A percentile compares a stretch with the other conserved stretches of the same genome.
Evolutionary conservation across 2,113 vertebrate genomes (phyloP).

Genomic region (Murina feae): DNA sequence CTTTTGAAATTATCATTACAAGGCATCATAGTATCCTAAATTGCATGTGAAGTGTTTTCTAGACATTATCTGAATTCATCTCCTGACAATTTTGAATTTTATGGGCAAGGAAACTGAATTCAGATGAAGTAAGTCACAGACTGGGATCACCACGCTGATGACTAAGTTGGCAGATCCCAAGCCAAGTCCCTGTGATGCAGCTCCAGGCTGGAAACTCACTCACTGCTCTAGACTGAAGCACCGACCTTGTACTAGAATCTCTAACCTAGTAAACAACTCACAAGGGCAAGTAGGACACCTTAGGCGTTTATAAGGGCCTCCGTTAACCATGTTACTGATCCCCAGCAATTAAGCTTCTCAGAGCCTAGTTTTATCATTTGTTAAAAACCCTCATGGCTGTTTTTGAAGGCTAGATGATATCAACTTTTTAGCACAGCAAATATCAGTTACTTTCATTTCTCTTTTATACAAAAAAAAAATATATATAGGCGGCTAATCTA

Average conservation of each 20-base stretch:
- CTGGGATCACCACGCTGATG: not conserved
- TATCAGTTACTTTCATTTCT: not conserved
- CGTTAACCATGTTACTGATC: not conserved
- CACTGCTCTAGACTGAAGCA: accelerated
- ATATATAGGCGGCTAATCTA: not conserved
- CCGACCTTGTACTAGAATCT: not conserved
- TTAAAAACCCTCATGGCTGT: not conserved
- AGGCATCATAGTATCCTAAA: not conserved
- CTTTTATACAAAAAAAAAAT: not conserved
- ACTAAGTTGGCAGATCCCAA: not conserved
- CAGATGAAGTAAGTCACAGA: not conserved
- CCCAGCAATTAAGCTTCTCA: not conserved
- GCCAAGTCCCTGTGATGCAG: not conserved
- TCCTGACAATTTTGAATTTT: not conserved
- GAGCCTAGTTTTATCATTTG: not conserved
- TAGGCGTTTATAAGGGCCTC: not conserved
- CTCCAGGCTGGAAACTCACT: not conserved
- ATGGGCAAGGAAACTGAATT: not conserved
- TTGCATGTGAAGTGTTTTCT: not conserved
- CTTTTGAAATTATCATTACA: not conserved
- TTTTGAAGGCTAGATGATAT: not conserved
- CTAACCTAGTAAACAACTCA: not conserved
- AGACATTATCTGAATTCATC: not conserved
- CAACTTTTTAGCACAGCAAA: not conserved
- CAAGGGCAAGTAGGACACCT: not conserved